These are phyloP conservation scores for Ctenochaetus hawaiiensis DNA, from an alignment of 2,797 vertebrate species.

Conservation along the genomic window DNA sequence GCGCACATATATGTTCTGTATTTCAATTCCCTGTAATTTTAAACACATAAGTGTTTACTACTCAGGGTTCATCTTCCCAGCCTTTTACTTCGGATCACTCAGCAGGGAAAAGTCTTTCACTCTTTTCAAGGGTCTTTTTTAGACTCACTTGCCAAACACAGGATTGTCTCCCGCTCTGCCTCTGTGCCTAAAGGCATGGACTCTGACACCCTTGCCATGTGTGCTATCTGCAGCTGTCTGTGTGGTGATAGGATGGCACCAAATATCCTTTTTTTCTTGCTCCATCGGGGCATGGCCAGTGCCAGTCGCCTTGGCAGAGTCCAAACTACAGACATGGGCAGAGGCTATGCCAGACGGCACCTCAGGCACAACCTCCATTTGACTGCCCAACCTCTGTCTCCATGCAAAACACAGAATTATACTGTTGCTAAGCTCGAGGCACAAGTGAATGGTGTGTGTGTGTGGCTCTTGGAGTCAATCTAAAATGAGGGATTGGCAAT, in stretches of 20 bases:
- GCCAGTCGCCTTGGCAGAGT: conserved; percentile 77
- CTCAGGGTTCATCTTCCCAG: conserved; percentile 48
- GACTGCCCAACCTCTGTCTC: conserved; percentile 72
- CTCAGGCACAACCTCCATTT: conserved; percentile 70
- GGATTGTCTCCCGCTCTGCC: conserved; percentile 47
- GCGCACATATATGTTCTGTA: conserved; percentile 29
- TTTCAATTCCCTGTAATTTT: conserved; percentile 51
- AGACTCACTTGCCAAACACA: conserved; percentile 44
- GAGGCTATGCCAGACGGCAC: conserved; percentile 72
- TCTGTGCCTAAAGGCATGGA: conserved; percentile 69
- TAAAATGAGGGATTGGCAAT: conserved; percentile 65
- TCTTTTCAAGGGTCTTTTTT: conserved; percentile 50
- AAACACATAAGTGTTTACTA: conserved; percentile 54
- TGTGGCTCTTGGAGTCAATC: conserved; percentile 39
- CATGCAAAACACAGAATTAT: conserved; percentile 53
- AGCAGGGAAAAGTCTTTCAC: conserved; percentile 41
- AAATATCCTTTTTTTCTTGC: conserved; percentile 54
- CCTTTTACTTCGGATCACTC: conserved; percentile 39
- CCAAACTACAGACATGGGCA: conserved; percentile 55
- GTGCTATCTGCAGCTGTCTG: conserved; percentile 79
- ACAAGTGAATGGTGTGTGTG: conserved; percentile 10
- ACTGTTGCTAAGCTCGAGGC: conserved; percentile 53
- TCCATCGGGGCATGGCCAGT: conserved; percentile 50
- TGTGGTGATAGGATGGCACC: conserved; percentile 79
- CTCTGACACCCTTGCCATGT: conserved; percentile 64